phyloP scores from a whole-genome alignment of 2,113 vertebrate genomes.

The Alectura lathami region DNA sequence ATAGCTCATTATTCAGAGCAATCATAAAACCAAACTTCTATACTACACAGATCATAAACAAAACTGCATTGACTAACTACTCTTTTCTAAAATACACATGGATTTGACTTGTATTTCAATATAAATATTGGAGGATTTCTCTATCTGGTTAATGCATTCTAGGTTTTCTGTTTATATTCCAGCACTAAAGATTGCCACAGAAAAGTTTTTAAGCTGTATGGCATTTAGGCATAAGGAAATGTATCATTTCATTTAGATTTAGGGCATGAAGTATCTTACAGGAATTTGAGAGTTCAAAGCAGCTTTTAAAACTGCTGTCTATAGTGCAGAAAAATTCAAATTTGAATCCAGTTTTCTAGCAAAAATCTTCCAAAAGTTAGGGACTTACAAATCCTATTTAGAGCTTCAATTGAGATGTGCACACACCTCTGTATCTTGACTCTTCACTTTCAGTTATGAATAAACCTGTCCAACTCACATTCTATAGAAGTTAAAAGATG shows the following conservation, averaged over 20 bases:
- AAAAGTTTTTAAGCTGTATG: neutral
- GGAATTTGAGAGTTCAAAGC: neutral
- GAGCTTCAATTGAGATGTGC: neutral
- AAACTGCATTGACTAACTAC: neutral
- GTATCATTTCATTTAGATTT: neutral
- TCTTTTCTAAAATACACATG: neutral
- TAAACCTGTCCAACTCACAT: neutral
- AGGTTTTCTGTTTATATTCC: neutral
- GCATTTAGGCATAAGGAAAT: neutral
- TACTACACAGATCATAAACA: neutral
- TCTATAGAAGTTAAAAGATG: neutral
- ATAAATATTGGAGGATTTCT: constrained; percentile 8
- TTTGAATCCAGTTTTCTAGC: neutral
- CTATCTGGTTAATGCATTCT: neutral
- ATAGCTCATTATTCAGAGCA: neutral
- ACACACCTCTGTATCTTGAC: neutral
- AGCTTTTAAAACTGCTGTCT: neutral
- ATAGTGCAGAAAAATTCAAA: neutral
- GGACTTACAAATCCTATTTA: neutral
- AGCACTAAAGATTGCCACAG: neutral
- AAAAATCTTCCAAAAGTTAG: neutral
- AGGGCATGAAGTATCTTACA: neutral
- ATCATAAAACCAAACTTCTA: neutral
- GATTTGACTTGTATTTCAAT: neutral
- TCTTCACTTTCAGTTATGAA: neutral